Evolutionary conservation across 2,888 invertebrate genomes (phyloP).

Genomic region (Latrodectus elegans): DNA sequence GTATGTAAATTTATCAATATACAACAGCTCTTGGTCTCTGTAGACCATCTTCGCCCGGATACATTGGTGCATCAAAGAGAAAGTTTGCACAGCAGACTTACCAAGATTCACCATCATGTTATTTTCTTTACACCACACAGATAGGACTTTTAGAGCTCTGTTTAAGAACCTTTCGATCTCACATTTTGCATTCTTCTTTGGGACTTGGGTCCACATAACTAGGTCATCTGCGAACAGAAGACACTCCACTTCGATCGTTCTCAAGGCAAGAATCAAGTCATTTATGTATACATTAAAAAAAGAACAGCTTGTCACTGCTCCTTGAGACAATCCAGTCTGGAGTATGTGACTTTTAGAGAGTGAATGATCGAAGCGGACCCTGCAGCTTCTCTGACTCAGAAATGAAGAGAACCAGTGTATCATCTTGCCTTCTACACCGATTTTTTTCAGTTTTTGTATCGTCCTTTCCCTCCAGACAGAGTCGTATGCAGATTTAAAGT

Average conservation of each 20-base stretch:
- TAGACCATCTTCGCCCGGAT: slow-evolving; percentile 9
- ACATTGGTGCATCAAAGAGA: slow-evolving; percentile 11
- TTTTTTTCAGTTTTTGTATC: no score
- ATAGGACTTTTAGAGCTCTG: not conserved
- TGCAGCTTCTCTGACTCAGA: no score
- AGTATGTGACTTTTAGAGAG: no score
- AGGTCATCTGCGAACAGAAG: not conserved
- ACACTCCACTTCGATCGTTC: not conserved
- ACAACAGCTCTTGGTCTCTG: not conserved
- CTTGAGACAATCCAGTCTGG: no score
- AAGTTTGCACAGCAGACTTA: not conserved
- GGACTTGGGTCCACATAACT: not conserved
- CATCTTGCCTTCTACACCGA: no score
- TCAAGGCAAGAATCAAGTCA: not conserved
- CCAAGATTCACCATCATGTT: not conserved
- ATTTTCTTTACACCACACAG: not conserved
- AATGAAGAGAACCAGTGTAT: no score
- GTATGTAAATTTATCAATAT: slow-evolving; percentile 26
- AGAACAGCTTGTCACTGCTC: no score
- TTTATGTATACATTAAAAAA: no score
- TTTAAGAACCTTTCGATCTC: not conserved
- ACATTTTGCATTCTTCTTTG: not conserved
- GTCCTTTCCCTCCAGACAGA: no score
- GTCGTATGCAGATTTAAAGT: no score
- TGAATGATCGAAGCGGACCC: no score